Evolutionary conservation across 2,113 vertebrate species (phyloP), one percentile per base, ranked within the genome.

Genomic region (Helogale parvula): DNA sequence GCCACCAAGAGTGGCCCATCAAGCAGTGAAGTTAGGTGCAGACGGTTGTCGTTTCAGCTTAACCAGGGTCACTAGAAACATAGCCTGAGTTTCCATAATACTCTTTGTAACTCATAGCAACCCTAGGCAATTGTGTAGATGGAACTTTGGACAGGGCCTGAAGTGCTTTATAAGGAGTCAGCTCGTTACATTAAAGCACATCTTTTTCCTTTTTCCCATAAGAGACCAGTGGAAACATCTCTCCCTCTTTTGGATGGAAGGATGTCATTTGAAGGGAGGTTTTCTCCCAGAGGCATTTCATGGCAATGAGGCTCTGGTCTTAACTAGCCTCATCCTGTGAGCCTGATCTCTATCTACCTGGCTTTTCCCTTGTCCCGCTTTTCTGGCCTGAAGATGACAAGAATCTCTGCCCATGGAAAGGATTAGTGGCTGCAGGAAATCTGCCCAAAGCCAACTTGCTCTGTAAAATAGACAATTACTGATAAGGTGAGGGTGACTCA

Each of bases 141-240:
- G 95, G 91, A 74, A 88, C 66, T 68, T 91, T 83, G 93, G 94
- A 82, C 66, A 63, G 60, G 57, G 68, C 31, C 50, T 25, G 15
- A 27, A 14, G n/a, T 87, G 50, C 93, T 97, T 95, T 96, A 45
- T 76, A 88, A 96, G 63, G 79, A 84, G 79, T 87, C 45, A 68
- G 16, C 71, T 54, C 45, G 38, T 95, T 33, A 5, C 23, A 10
- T 66, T 76, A 41, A 95, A 96, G 33, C 50, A 29, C 17, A 27
- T 85, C 71, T 74, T 93, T 88, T 31, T 86, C 88, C 41, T 16
- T 74, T 69, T 96, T 83, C 69, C 54, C 47, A 6, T 69, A 72
- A 91, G 54, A 50, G 47, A 74, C 31, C 38, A 23, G 38, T 93
- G 91, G 96, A 68, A 95, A 71, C 66, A 84, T 76, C 76, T 35